Evolutionary conservation across 2,797 vertebrate species (phyloP).

Genomic region (Leptodactylus fallax): DNA sequence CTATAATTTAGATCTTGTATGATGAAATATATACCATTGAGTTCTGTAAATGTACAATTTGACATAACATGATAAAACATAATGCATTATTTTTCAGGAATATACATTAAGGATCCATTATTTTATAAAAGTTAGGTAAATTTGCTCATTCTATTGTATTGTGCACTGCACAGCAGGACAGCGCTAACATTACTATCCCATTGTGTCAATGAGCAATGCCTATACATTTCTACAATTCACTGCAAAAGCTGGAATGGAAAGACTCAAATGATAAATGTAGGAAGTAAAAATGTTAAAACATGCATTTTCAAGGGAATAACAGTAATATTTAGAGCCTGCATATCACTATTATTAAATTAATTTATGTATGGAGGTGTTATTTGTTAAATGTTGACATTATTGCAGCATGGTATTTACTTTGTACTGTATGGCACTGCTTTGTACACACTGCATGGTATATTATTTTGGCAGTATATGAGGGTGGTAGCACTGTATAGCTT

Average conservation of each 20-base stretch:
- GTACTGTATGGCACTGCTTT: too few species aligned
- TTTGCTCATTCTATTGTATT: constrained; percentile 6
- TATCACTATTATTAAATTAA: too few species aligned
- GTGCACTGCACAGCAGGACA: background rate
- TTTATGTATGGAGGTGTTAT: too few species aligned
- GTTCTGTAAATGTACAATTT: constrained; percentile 18
- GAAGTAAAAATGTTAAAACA: background rate
- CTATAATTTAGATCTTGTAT: constrained; percentile 31
- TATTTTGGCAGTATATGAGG: too few species aligned
- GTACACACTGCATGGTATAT: too few species aligned
- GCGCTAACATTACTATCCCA: background rate
- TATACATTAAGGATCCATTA: constrained; percentile 3
- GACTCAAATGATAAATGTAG: background rate
- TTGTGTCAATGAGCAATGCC: constrained; percentile 29
- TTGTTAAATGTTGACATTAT: too few species aligned
- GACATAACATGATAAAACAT: constrained; percentile 26
- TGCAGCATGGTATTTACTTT: too few species aligned
- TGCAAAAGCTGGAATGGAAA: background rate
- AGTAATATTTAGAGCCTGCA: background rate
- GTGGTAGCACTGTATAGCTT: too few species aligned
- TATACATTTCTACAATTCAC: background rate
- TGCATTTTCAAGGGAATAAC: background rate
- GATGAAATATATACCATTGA: constrained; percentile 8
- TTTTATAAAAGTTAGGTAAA: constrained; percentile 29
- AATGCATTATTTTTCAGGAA: constrained; percentile 12